Base-by-base conservation (phyloP, 2,888 invertebrate genomes). In the Dasypolia templi region DNA sequence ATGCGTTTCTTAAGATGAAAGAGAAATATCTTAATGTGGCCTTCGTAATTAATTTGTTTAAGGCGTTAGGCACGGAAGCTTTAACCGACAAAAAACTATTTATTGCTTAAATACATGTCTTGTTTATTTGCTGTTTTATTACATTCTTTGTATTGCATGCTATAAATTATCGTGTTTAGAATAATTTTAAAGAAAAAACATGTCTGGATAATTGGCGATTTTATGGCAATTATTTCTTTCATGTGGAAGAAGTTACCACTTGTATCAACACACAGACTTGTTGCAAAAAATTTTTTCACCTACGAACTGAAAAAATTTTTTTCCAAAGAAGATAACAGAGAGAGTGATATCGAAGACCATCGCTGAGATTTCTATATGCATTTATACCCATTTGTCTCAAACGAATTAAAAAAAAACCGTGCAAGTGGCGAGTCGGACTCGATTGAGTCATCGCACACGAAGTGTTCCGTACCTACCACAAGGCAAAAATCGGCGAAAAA, bases 41-140 rank as follows among this genome's bases (percentile, higher is more conserved):
- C 51, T 73, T 64, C 51, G 19, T 17, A 44, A 29, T 44, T 22
- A 9, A 35, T 76, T 72, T 51, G 29, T 26, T 35, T 44, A 26
- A 42, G 29, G 26, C 2, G 9, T 49, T 11, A n/a, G 1, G 22
- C 9, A 62, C 42, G 42, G 49, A 32, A 75, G 62, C 2, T 44
- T 62, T 17, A 63, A n/a, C 12, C 14, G 3, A 35, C 22, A 29
- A 76, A 62, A 75, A 53, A 61, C 7, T 11, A 11, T 53, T 76
- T 53, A 64, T 7, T 64, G 42, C 51, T 51, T 12, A 75, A 42
- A 61, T 56, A 29, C n/a, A 12, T 19, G 62, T 44, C 42, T 35
- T 19, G 64, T 29, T 61, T 58, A 32, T 71, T 55, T 56, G 56
- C 22, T 22, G 1, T 56, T 56, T 44, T 9, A 17, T 19, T 11